A percentile compares a stretch with the other conserved stretches of the same genome.
phyloP scores from a whole-genome alignment of 1,140 invertebrate genomes.

The Scaptomyza pallida region DNA sequence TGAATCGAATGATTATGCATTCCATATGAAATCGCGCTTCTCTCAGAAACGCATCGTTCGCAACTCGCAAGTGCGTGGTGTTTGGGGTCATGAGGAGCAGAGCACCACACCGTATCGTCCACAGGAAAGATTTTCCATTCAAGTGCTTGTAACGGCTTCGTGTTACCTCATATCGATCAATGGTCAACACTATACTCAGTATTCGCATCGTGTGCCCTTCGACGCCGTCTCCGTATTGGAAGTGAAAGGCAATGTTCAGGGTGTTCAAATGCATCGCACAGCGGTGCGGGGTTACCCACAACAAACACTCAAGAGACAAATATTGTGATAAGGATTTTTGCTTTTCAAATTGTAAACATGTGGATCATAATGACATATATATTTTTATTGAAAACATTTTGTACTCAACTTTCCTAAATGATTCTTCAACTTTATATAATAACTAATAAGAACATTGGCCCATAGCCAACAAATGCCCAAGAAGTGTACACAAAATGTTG shows the following conservation, averaged over 20 bases:
- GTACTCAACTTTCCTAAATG: too few relatives aligned
- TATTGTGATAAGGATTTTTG: too few relatives aligned
- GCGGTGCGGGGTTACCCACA: conserved; percentile 6
- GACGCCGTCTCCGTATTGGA: not conserved
- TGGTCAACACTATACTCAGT: conserved; percentile 1
- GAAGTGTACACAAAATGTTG: too few relatives aligned
- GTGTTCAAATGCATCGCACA: conserved; percentile 8
- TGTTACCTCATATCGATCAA: conserved; percentile 15
- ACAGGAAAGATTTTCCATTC: conserved; percentile 1
- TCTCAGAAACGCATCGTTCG: not conserved
- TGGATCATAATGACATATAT: too few relatives aligned
- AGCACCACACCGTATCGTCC: not conserved
- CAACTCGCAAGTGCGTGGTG: not conserved
- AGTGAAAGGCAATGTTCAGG: not conserved
- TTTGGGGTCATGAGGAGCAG: not conserved
- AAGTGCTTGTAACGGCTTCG: conserved; percentile 2
- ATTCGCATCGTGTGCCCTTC: not conserved
- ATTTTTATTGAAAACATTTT: too few relatives aligned
- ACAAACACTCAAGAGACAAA: not conserved
- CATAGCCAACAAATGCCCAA: too few relatives aligned
- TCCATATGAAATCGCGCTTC: conserved; percentile 1
- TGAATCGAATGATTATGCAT: not conserved
- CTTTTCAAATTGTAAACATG: too few relatives aligned
- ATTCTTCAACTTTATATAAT: too few relatives aligned
- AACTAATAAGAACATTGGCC: too few relatives aligned